phyloP scores from a whole-genome alignment of 2,113 vertebrate species.

The Glareola pratincola region DNA sequence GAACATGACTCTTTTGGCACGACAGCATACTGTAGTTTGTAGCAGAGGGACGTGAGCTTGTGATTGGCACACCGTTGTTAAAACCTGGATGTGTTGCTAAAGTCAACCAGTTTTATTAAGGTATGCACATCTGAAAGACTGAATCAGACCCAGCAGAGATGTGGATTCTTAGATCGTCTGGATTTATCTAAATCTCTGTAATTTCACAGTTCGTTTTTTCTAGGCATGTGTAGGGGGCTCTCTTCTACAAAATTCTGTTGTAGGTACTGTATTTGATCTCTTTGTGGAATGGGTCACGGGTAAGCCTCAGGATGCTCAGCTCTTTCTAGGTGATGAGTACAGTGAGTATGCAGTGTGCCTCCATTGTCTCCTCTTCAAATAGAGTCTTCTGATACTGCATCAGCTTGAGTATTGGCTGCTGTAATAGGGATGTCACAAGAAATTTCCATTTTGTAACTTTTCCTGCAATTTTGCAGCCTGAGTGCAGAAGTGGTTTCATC shows the following conservation, averaged over 20 bases:
- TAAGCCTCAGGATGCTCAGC: neutral
- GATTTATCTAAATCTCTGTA: neutral
- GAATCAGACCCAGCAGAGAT: neutral
- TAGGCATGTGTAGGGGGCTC: neutral
- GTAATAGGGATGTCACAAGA: neutral
- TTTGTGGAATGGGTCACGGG: neutral
- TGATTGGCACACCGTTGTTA: neutral
- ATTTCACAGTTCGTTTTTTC: neutral
- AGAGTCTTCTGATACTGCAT: neutral
- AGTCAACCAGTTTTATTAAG: neutral
- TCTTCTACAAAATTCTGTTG: neutral
- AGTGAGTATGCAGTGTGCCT: neutral
- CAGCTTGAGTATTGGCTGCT: neutral
- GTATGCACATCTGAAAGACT: neutral
- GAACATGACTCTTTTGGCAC: neutral
- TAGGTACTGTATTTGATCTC: neutral
- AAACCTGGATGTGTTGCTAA: neutral
- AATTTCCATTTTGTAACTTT: neutral
- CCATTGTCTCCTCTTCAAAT: neutral
- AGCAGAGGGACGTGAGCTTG: neutral
- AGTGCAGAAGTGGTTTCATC: slow-evolving; percentile 7
- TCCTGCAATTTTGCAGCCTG: neutral
- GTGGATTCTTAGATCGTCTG: neutral
- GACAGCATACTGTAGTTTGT: neutral
- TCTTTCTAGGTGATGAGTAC: neutral